phyloP scores from a whole-genome alignment of 2,113 vertebrate species.

The Arenaria interpres region DNA sequence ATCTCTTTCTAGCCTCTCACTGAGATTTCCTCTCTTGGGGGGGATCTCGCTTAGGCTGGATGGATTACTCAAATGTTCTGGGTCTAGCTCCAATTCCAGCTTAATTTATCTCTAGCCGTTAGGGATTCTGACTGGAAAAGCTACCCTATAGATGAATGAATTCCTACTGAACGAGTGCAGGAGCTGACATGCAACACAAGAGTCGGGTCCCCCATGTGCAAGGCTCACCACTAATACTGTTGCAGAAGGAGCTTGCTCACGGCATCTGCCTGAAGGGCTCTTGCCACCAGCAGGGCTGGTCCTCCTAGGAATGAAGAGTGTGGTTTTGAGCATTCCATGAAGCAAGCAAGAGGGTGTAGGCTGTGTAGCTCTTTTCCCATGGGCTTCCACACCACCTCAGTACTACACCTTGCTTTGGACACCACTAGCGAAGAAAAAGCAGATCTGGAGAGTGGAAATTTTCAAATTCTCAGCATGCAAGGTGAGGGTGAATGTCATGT shows the following conservation, averaged over 20 bases:
- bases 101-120: conserved; percentile 15
- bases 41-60: neutral
- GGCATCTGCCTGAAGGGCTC: neutral
- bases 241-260: neutral
- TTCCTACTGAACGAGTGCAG: neutral
- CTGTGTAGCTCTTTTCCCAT: neutral
- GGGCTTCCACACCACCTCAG: neutral
- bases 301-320: neutral
- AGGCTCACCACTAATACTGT: neutral
- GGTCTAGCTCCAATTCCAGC: neutral
- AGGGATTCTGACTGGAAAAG: neutral
- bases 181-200: neutral
- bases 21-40: neutral
- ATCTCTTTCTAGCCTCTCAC: neutral
- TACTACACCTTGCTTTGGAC: neutral
- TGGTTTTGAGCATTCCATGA: neutral
- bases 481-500: neutral
- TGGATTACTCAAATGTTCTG: conserved; percentile 15
- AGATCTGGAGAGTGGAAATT: neutral
- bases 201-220: neutral
- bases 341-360: neutral
- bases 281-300: neutral
- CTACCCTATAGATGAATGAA: neutral
- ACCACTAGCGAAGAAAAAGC: neutral
- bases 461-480: neutral